These are phyloP conservation scores for Alauda arvensis DNA, from an alignment of 2,797 vertebrate species.

Conservation along the genomic window DNA sequence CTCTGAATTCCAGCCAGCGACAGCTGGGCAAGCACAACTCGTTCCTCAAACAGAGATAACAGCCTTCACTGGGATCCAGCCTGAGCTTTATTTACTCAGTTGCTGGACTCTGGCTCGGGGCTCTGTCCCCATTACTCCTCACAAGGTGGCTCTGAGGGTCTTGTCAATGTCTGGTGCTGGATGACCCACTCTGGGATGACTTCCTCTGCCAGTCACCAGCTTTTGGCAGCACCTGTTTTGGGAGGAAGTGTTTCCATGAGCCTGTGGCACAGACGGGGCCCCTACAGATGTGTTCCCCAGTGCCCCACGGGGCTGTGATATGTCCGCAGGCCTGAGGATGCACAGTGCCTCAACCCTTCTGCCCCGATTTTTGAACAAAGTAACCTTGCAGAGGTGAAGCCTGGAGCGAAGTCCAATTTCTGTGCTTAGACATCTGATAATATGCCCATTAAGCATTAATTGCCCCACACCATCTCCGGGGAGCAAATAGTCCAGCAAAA, in stretches of 20 bases:
- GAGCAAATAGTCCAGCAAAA: neutral
- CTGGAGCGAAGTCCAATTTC: accelerated
- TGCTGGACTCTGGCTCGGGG: neutral
- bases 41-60: slow-evolving; percentile 33
- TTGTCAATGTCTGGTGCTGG: accelerated
- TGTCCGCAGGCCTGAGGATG: neutral
- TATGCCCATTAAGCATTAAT: neutral
- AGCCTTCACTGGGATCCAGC: neutral
- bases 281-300: neutral
- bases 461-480: accelerated
- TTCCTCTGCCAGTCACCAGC: accelerated
- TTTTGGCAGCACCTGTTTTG: neutral
- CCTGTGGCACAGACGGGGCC: neutral
- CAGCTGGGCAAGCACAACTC: slow-evolving; percentile 7
- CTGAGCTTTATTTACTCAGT: neutral
- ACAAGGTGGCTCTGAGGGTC: neutral
- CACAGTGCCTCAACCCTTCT: neutral
- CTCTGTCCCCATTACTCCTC: neutral
- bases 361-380: neutral
- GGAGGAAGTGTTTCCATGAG: neutral
- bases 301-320: accelerated
- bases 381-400: neutral
- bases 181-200: accelerated
- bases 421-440: neutral
- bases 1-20: neutral